These are phyloP conservation scores for Regulus satrapa DNA, from an alignment of 2,113 vertebrate species.

Conservation along the genomic window DNA sequence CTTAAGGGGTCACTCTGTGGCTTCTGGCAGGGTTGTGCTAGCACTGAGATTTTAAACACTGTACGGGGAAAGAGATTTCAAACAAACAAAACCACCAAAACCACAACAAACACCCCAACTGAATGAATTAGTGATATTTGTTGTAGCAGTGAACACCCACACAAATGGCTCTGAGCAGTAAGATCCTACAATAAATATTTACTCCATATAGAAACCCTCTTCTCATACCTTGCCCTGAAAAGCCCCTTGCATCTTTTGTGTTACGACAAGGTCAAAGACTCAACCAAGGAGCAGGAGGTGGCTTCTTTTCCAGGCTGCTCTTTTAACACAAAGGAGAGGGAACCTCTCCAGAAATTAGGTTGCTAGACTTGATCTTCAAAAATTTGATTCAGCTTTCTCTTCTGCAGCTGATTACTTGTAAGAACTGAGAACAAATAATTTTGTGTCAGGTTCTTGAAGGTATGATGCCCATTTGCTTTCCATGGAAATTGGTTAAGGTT, in stretches of 20 bases:
- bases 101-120: not conserved
- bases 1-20: fast-evolving
- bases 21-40: not conserved
- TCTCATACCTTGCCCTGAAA: not conserved
- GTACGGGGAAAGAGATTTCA: not conserved
- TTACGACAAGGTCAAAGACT: not conserved
- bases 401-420: not conserved
- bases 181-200: not conserved
- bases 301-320: not conserved
- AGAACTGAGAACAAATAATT: not conserved
- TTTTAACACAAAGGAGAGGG: not conserved
- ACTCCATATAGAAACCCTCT: not conserved
- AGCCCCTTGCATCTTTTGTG: not conserved
- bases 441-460: not conserved
- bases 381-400: not conserved
- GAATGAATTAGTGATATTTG: fast-evolving
- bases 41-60: fast-evolving
- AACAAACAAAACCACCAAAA: not conserved
- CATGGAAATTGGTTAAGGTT: not conserved
- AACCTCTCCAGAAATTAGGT: not conserved
- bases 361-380: not conserved
- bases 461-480: not conserved
- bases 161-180: not conserved
- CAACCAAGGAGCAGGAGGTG: fast-evolving
- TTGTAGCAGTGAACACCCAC: not conserved